Percentiles rank a stretch among this genome's conserved stretches.
Evolutionary conservation across 2,113 vertebrate genomes (phyloP).

Genomic region (Trichomycterus rosablanca): DNA sequence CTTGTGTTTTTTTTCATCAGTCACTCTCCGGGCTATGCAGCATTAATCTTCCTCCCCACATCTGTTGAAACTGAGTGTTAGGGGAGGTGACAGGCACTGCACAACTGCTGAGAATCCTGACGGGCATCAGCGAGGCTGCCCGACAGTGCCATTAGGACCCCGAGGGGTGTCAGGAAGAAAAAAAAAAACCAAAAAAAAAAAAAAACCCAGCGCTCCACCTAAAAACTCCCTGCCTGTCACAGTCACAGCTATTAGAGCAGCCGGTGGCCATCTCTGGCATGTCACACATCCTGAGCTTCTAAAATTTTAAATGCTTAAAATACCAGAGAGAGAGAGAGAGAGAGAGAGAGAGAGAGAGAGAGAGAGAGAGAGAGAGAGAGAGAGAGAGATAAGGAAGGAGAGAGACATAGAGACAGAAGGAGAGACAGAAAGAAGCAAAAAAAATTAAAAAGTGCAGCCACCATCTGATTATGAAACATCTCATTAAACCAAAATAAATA

Average conservation of each 20-base stretch:
- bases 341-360: not conserved
- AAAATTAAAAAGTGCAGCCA: too few relatives aligned
- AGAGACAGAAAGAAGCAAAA: too few relatives aligned
- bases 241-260: conserved; percentile 29
- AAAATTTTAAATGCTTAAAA: conserved; percentile 14
- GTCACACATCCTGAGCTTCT: conserved; percentile 23
- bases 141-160: conserved; percentile 36
- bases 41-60: conserved; percentile 68
- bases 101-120: conserved; percentile 23
- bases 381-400: not conserved
- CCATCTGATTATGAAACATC: not conserved
- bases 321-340: not conserved
- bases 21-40: conserved; percentile 53
- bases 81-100: conserved; percentile 57
- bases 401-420: too few relatives aligned
- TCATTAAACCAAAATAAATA: conserved; percentile 44
- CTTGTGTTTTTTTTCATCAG: not conserved
- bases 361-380: not conserved
- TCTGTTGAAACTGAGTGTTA: conserved; percentile 63
- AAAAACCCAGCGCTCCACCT: conserved; percentile 7
- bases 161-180: conserved; percentile 8
- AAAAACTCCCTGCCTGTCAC: conserved; percentile 31
- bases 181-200: conserved; percentile 3
- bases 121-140: conserved; percentile 12
- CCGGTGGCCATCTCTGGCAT: conserved; percentile 22